Conservation (phyloP, 2,888 invertebrate species). For the Lordiphosa fenestrarum region DNA sequence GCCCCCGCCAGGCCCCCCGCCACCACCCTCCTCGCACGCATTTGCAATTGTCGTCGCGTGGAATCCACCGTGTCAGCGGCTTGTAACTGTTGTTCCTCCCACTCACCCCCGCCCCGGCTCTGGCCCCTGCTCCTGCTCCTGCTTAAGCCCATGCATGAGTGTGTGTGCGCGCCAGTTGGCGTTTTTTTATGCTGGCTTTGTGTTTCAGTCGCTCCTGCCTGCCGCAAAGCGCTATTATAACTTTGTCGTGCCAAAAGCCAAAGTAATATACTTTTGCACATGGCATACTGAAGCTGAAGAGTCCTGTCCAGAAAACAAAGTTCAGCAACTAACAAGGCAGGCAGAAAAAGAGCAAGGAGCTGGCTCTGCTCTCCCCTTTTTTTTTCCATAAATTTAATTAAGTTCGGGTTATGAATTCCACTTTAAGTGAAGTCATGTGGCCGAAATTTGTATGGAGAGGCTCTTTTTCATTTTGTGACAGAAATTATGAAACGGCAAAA, state of each 20-base stretch:
- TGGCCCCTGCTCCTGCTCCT: slow-evolving; percentile 19
- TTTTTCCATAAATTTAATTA: slow-evolving; percentile 34
- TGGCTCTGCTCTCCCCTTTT: slow-evolving; percentile 23
- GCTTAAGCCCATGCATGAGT: slow-evolving; percentile 9
- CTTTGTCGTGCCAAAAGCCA: slow-evolving; percentile 54
- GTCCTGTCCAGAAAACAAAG: slow-evolving; percentile 32
- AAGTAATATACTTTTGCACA: slow-evolving; percentile 43
- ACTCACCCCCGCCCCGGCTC: slow-evolving; percentile 20
- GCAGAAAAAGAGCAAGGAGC: slow-evolving; percentile 23
- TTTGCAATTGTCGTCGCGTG: slow-evolving; percentile 59
- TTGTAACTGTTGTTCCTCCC: slow-evolving; percentile 44
- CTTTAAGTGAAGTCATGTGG: slow-evolving; percentile 12
- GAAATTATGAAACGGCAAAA: too few species aligned
- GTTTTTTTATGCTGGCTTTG: slow-evolving; percentile 6
- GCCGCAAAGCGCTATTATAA: slow-evolving; percentile 67
- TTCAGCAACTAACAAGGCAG: slow-evolving; percentile 12
- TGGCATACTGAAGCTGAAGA: slow-evolving; percentile 12
- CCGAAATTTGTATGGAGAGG: slow-evolving; percentile 9
- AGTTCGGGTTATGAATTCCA: slow-evolving; percentile 19
- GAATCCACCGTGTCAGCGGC: slow-evolving; percentile 35
- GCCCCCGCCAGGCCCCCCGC: background rate
- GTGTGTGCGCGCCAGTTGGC: slow-evolving; percentile 7
- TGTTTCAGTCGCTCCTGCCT: slow-evolving; percentile 6
- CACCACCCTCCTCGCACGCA: slow-evolving; percentile 17
- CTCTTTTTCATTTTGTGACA: slow-evolving; percentile 5